These are phyloP conservation scores for Ernsta delagoae DNA, from an alignment of 2,888 invertebrate species.

Conservation along the genomic window DNA sequence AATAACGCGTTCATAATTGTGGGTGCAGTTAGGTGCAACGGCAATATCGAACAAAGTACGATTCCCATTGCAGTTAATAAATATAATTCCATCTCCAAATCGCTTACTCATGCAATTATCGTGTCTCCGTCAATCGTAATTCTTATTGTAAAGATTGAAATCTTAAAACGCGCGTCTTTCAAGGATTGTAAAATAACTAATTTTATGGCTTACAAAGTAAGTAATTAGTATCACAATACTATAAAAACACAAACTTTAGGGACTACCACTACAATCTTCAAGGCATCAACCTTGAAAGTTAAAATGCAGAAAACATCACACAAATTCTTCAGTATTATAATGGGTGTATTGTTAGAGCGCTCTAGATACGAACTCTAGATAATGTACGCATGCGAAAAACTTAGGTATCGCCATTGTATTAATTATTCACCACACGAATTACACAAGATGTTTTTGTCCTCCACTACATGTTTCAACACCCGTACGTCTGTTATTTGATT, in stretches of 20 bases:
- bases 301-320: constrained; percentile 69
- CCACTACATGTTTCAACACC: constrained; percentile 42
- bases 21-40: constrained; percentile 73
- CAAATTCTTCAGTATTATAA: constrained; percentile 65
- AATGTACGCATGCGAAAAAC: constrained; percentile 70
- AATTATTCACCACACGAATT: constrained; percentile 52
- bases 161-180: constrained; percentile 17
- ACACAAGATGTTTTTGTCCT: constrained; percentile 34
- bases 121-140: no score
- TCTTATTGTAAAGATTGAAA: no score
- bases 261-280: constrained; percentile 62
- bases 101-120: constrained; percentile 37
- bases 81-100: constrained; percentile 38
- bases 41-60: constrained; percentile 51
- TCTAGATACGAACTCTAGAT: constrained; percentile 61
- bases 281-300: constrained; percentile 73
- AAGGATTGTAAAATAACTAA: background rate
- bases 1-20: constrained; percentile 78
- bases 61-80: constrained; percentile 36
- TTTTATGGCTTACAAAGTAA: no score
- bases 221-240: no score
- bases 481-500: constrained; percentile 47
- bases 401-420: constrained; percentile 70
- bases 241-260: constrained; percentile 54
- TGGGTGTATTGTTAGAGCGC: constrained; percentile 70